Evolutionary conservation across 2,888 invertebrate species (phyloP).

Genomic region (Eupithecia centaureata): DNA sequence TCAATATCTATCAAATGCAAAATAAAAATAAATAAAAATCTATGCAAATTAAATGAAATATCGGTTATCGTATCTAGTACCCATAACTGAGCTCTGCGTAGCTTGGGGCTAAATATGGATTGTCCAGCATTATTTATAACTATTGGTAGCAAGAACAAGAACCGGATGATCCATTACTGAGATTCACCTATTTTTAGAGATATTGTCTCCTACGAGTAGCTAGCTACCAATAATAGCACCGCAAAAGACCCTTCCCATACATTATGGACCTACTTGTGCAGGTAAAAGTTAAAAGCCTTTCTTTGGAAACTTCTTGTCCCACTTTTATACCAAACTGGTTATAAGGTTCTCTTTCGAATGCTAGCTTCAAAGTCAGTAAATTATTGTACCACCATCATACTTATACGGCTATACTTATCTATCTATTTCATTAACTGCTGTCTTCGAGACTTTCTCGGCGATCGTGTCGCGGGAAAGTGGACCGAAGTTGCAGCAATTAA

Average conservation of each 20-base stretch:
- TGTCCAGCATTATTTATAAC: too few relatives aligned
- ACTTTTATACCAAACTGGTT: constrained; percentile 1
- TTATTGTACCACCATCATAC: constrained; percentile 9
- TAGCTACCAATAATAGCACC: background rate
- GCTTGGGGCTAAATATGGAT: too few relatives aligned
- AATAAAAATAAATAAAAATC: too few relatives aligned
- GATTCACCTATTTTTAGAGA: background rate
- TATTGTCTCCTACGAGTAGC: too few relatives aligned
- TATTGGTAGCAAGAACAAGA: too few relatives aligned
- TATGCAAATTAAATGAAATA: too few relatives aligned
- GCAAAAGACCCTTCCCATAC: background rate
- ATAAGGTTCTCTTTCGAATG: constrained; percentile 20
- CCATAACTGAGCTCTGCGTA: too few relatives aligned
- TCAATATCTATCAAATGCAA: too few relatives aligned
- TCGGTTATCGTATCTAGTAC: too few relatives aligned
- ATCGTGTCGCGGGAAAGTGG: constrained; percentile 40
- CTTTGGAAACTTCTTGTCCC: constrained; percentile 1
- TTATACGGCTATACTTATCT: constrained; percentile 28
- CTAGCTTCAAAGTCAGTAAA: constrained; percentile 21
- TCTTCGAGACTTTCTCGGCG: constrained; percentile 30
- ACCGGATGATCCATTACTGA: too few relatives aligned
- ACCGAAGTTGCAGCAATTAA: constrained; percentile 41
- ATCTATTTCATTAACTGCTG: constrained; percentile 32
- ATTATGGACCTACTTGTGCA: background rate
- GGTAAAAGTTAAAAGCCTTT: constrained; percentile 8